Base-by-base conservation (phyloP, 1,140 invertebrate species). In the Procambarus virginalis region DNA sequence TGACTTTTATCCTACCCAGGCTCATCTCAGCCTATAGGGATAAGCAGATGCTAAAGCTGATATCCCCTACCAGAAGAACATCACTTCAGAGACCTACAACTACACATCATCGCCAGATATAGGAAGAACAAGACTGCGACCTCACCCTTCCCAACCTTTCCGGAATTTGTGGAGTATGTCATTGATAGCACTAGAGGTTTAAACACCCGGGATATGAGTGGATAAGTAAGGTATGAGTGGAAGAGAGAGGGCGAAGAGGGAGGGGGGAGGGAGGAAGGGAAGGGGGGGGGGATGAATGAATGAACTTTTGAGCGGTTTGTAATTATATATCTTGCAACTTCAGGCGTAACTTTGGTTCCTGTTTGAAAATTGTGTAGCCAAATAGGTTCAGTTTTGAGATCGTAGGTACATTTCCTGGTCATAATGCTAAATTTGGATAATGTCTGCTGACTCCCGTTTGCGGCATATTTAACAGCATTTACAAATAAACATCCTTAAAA, bases 11-110 rank as follows among this genome's bases (percentile, higher is more conserved):
- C 51, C 14, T 64, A 9, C 20, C 9, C 85, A 88, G 86, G 68
- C n/a, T 88, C 20, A 64, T 88, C 48, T 81, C 86, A 10, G 86
- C 79, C 9, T 88, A 88, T 48, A 20, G 79, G 10, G 86, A 88
- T 49, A 88, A 88, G n/a, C n/a, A n/a, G 22, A 88, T 88, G 79
- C 48, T 12, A 4, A 88, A 88, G 64, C 22, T 81, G n/a, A 58
- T n/a, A 82, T 5, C 86, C 86, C 9, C 68, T 49, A 3, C 86
- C 86, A 9, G 5, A 0, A 17, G 78, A 82, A 8, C 68, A 81
- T 34, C n/a, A 58, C 8, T 88, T 81, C 22, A 22, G 78, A 5
- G 64, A 80, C 9, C 86, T 88, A 9, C 86, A 88, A 79, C 86
- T 64, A 0, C 4, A 55, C 2, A 88, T 88, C 86, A 88, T 88